Evolutionary conservation across 2,888 invertebrate genomes (phyloP).

Genomic region (Lobophora halterata): DNA sequence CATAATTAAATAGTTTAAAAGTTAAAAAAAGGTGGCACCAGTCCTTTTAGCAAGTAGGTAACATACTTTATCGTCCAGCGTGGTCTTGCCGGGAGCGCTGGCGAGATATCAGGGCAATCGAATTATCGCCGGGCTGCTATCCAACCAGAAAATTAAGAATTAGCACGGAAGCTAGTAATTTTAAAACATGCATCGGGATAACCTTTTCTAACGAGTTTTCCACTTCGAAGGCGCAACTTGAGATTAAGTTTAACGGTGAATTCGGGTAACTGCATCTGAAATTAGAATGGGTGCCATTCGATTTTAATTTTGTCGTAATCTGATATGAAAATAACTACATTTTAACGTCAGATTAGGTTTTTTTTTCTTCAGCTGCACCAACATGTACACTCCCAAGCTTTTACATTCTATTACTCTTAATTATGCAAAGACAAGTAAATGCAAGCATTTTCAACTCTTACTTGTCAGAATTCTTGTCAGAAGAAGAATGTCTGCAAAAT

Average conservation of each 20-base stretch:
- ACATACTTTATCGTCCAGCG: conserved; percentile 14
- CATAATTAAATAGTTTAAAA: no score
- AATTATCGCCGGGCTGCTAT: conserved; percentile 65
- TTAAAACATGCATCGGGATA: conserved; percentile 74
- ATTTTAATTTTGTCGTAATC: no score
- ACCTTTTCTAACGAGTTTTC: conserved; percentile 72
- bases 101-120: conserved; percentile 56
- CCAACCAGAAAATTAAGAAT: conserved; percentile 79
- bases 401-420: no score
- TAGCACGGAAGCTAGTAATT: conserved; percentile 74
- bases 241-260: conserved; percentile 20
- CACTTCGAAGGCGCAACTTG: conserved; percentile 28
- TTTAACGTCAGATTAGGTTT: no score
- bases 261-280: conserved; percentile 16
- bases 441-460: no score
- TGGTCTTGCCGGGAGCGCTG: conserved; percentile 3
- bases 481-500: no score
- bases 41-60: conserved; percentile 2
- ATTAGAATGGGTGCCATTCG: conserved; percentile 11
- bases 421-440: no score
- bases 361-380: no score
- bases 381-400: no score
- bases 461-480: no score
- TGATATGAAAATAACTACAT: no score
- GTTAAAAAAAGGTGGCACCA: no score